Conservation (phyloP, 2,797 vertebrate species). For the Leuciscus waleckii region DNA sequence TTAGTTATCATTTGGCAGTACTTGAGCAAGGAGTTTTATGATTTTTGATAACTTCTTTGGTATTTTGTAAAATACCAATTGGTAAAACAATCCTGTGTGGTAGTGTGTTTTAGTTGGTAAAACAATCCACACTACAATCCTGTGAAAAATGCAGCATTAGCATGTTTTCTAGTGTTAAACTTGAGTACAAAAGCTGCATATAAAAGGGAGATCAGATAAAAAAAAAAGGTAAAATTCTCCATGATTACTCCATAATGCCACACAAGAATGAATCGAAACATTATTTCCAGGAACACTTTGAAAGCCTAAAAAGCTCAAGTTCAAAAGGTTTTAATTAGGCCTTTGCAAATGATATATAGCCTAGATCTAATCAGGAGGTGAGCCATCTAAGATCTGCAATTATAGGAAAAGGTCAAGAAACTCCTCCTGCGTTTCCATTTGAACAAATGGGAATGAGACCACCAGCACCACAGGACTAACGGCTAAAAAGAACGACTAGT, state of each 20-base stretch:
- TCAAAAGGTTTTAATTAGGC: constrained; percentile 51
- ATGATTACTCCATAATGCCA: constrained; percentile 12
- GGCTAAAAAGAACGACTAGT: constrained; percentile 8
- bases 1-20: neutral
- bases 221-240: constrained; percentile 4
- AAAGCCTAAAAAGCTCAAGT: constrained; percentile 26
- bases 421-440: constrained; percentile 42
- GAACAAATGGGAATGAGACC: constrained; percentile 28
- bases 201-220: constrained; percentile 1
- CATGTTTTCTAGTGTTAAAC: neutral
- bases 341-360: constrained; percentile 41
- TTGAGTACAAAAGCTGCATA: neutral
- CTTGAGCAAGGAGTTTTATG: neutral
- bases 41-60: constrained; percentile 3
- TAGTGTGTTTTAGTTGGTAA: no score
- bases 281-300: constrained; percentile 19
- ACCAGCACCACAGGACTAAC: neutral
- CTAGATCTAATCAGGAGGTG: constrained; percentile 40
- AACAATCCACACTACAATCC: neutral
- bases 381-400: constrained; percentile 49
- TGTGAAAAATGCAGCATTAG: constrained; percentile 12
- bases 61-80: neutral
- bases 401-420: constrained; percentile 55
- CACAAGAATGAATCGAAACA: constrained; percentile 5
- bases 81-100: neutral